Evolutionary conservation across 2,113 vertebrate genomes (phyloP), one percentile per base, ranked within the genome.

Genomic region (Geococcyx californianus): DNA sequence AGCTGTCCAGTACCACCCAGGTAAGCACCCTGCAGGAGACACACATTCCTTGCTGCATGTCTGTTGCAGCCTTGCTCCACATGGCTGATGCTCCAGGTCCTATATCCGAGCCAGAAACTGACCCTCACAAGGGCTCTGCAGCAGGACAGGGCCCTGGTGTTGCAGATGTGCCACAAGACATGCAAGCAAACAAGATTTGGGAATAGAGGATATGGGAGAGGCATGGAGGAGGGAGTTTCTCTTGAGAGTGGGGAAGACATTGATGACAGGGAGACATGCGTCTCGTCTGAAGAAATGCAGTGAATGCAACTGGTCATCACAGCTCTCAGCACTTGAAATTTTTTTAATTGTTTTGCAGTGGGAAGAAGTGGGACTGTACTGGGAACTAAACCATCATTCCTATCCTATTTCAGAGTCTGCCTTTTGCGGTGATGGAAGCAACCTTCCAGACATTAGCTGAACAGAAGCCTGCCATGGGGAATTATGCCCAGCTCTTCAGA

Each of bases 31-130:
- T 1, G 1, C 24, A 67, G 24, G 34, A 59, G 52, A 33, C 17
- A 13, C 2, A 3, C 5, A 2, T 49, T 66, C 40, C 45, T 56
- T 26, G 5, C 44, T 69, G 36, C 2, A 3, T 54, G 31, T 60
- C n/a, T 59, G 60, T 19, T 6, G 1, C 51, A 63, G 1, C 40
- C 52, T 89, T 0, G 0, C 13, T 83, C 26, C 19, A 11, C 55
- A 44, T 19, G 18, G 72, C 26, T 69, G 64, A 20, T 3, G 36
- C 21, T 15, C 7, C 42, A 42, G 45, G 51, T 63, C 45, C 69
- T 42, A 33, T 7, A 4, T 17, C 47, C 18, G 34, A 69, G 55
- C 6, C 69, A 77, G 59, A 44, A 64, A 29, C 58, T 34, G 11
- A 10, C 6, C 47, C 33, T 87, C 5, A 0, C 60, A 1, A 0